A percentile compares a stretch with the other conserved stretches of the same genome.
These are phyloP conservation scores for Euzophera pinguis DNA, from an alignment of 2,888 invertebrate genomes.

Conservation along the genomic window DNA sequence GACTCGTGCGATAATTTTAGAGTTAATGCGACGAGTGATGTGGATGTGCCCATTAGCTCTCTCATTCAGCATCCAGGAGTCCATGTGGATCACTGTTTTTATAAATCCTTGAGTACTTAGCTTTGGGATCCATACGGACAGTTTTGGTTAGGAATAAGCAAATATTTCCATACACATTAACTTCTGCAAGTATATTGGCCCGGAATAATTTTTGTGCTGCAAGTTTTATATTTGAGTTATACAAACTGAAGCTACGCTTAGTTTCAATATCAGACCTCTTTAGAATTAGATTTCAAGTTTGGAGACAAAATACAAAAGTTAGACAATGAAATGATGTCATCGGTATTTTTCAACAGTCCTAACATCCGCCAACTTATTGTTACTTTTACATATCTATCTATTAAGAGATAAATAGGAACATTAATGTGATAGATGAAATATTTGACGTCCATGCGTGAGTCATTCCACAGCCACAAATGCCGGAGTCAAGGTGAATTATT, in stretches of 20 bases:
- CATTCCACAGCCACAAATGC: background rate
- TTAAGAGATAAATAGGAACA: background rate
- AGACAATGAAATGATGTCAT: constrained; percentile 5
- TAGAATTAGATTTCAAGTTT: background rate
- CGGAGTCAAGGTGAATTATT: constrained; percentile 1
- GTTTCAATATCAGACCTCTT: background rate
- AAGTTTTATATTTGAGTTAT: too few species aligned
- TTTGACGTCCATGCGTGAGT: background rate
- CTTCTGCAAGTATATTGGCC: too few species aligned
- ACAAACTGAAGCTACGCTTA: too few species aligned
- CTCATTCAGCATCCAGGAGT: background rate
- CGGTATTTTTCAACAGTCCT: background rate
- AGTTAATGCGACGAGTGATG: constrained; percentile 18
- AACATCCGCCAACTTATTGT: background rate
- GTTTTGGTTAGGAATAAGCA: too few species aligned
- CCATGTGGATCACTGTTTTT: background rate
- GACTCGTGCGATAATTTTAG: constrained; percentile 23
- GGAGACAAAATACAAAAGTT: background rate
- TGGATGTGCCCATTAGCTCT: constrained; percentile 8
- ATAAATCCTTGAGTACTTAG: background rate
- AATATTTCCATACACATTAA: too few species aligned
- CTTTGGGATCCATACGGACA: too few species aligned
- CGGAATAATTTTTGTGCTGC: too few species aligned
- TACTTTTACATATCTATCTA: background rate
- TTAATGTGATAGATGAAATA: constrained; percentile 5